A percentile compares a stretch with the other conserved stretches of the same genome.
phyloP scores from a whole-genome alignment of 1,140 invertebrate species.

The Drosophila nannoptera region DNA sequence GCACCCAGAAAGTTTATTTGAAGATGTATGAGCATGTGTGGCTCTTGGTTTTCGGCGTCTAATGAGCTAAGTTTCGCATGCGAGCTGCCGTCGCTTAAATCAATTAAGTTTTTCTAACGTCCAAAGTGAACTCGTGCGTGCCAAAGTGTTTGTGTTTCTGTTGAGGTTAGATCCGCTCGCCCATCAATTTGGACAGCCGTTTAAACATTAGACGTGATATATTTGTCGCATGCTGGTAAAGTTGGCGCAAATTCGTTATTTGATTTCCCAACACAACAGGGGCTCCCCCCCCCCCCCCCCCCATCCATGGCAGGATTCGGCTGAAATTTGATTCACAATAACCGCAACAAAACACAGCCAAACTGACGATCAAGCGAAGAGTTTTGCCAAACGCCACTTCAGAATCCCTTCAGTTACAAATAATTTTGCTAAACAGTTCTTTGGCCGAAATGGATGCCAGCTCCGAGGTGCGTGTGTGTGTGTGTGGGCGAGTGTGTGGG shows the following conservation, averaged over 20 bases:
- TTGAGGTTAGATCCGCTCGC: neutral
- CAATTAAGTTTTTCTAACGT: conserved; percentile 56
- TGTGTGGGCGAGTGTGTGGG: neutral
- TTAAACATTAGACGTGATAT: conserved; percentile 63
- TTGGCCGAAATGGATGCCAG: conserved; percentile 7
- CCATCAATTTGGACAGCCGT: conserved; percentile 52
- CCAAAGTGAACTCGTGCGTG: conserved; percentile 58
- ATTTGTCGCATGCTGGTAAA: conserved; percentile 57
- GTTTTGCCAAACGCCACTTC: conserved; percentile 11
- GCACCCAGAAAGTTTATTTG: conserved; percentile 20
- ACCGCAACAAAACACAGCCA: conserved; percentile 4
- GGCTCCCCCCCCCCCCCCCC: conserved; percentile 9
- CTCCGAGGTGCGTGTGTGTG: neutral
- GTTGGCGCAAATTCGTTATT: conserved; percentile 62
- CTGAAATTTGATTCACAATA: conserved; percentile 22
- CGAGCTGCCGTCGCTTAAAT: conserved; percentile 49
- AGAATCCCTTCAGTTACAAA: conserved; percentile 25
- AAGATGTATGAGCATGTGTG: conserved; percentile 1
- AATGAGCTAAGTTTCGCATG: conserved; percentile 39
- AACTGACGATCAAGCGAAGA: conserved; percentile 18
- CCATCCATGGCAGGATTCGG: conserved; percentile 1
- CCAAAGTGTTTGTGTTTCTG: conserved; percentile 21
- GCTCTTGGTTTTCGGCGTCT: conserved; percentile 18
- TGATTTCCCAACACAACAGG: conserved; percentile 38
- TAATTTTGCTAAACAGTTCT: conserved; percentile 4